Conservation (phyloP, 2,113 vertebrate genomes). For the Lota lota region DNA sequence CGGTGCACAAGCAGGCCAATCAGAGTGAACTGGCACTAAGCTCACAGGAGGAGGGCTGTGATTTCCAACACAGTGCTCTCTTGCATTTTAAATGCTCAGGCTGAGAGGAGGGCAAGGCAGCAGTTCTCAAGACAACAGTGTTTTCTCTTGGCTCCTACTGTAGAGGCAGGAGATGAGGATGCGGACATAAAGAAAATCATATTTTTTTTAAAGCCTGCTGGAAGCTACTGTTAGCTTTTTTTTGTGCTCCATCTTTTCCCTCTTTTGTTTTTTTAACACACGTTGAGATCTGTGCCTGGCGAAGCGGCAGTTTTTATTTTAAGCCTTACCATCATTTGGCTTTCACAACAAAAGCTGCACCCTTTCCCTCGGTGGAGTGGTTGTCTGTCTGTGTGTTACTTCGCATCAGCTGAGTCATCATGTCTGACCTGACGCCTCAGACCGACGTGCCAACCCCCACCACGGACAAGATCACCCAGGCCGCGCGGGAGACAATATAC, state of each 20-base stretch:
- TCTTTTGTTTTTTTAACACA: slow-evolving; percentile 35
- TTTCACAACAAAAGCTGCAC: slow-evolving; percentile 44
- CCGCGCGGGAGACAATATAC: slow-evolving; percentile 99
- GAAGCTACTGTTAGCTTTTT: slow-evolving; percentile 40
- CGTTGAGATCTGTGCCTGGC: slow-evolving; percentile 1
- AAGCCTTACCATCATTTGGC: slow-evolving; percentile 23
- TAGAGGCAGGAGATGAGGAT: slow-evolving; percentile 48
- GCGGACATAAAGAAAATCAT: slow-evolving; percentile 48
- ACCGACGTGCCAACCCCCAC: slow-evolving; percentile 97
- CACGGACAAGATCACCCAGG: slow-evolving; percentile 99
- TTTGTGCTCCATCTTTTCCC: slow-evolving; percentile 24
- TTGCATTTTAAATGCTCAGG: slow-evolving; percentile 50
- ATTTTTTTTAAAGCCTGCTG: slow-evolving; percentile 51
- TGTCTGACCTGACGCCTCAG: slow-evolving; percentile 98
- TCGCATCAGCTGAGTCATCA: slow-evolving; percentile 96
- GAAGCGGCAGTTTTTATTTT: slow-evolving; percentile 7
- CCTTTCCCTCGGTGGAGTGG: slow-evolving; percentile 35
- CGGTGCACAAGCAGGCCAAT: slow-evolving; percentile 79
- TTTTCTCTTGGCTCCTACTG: slow-evolving; percentile 37
- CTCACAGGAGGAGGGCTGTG: slow-evolving; percentile 61
- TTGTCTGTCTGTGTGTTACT: slow-evolving; percentile 56
- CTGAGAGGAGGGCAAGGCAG: slow-evolving; percentile 33
- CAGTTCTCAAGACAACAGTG: slow-evolving; percentile 46
- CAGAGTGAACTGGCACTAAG: slow-evolving; percentile 57
- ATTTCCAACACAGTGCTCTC: slow-evolving; percentile 47